phyloP scores from a whole-genome alignment of 2,888 invertebrate species.

The Ceriagrion tenellum region DNA sequence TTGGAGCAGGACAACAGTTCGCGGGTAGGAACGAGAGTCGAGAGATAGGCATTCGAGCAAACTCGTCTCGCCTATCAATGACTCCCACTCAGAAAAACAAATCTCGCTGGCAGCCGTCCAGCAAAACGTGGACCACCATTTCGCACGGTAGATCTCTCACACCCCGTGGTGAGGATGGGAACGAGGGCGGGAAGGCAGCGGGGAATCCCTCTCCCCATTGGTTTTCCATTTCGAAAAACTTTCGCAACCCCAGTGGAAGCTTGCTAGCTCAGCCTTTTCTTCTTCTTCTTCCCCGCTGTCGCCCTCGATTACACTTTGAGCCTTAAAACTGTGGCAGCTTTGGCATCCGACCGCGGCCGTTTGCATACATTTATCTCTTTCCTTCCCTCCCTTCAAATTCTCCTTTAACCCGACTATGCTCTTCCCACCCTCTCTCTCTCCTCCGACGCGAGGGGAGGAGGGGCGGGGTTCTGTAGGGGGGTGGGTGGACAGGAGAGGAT shows the following conservation, averaged over 20 bases:
- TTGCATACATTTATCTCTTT: slow-evolving; percentile 28
- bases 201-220: neutral
- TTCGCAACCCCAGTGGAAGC: neutral
- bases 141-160: neutral
- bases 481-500: neutral
- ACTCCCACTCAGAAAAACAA: neutral
- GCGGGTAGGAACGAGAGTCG: neutral
- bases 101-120: neutral
- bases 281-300: neutral
- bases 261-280: neutral
- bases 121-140: neutral
- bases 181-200: neutral
- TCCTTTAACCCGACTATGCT: neutral
- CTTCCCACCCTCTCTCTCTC: neutral
- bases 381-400: neutral
- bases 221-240: slow-evolving; percentile 15
- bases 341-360: neutral
- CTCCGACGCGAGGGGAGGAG: neutral
- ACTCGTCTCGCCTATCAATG: neutral
- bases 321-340: slow-evolving; percentile 23
- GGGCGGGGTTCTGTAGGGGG: no score
- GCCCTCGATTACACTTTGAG: neutral
- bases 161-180: neutral
- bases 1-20: neutral
- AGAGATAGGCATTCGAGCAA: neutral